These are phyloP conservation scores for Lepus oiostolus DNA, from an alignment of 2,797 vertebrate genomes.

Conservation along the genomic window DNA sequence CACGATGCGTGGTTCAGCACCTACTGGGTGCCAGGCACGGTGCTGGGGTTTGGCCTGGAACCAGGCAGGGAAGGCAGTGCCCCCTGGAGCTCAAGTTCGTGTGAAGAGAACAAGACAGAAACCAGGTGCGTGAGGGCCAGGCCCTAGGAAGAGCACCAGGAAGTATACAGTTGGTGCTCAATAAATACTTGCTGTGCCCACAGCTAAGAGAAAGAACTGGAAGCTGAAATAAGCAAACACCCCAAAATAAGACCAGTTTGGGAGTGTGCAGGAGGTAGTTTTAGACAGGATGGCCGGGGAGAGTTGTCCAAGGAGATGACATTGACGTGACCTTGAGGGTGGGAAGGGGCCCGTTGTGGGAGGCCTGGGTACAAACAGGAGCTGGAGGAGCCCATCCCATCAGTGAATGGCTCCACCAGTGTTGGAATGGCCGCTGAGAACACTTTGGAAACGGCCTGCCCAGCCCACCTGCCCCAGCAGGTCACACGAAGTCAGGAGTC, in stretches of 20 bases:
- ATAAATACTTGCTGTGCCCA: too few relatives aligned
- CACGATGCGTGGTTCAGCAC: accelerated
- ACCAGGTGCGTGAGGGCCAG: neutral
- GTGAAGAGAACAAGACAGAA: neutral
- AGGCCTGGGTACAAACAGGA: neutral
- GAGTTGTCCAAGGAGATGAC: neutral
- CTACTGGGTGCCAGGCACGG: neutral
- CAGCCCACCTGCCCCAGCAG: neutral
- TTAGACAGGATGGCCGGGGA: too few relatives aligned
- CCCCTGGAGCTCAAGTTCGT: neutral
- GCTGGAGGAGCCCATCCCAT: neutral
- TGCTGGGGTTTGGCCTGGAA: neutral
- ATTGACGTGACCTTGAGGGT: neutral
- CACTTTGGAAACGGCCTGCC: neutral
- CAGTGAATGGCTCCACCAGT: neutral
- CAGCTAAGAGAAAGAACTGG: too few relatives aligned
- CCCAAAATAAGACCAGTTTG: too few relatives aligned
- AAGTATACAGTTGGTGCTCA: too few relatives aligned
- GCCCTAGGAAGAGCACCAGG: too few relatives aligned
- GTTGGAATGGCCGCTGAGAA: neutral
- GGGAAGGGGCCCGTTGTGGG: neutral
- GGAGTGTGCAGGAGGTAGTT: neutral
- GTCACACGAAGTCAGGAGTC: neutral
- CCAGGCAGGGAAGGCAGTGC: neutral
- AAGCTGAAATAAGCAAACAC: too few relatives aligned